Evolutionary conservation across 2,113 vertebrate genomes (phyloP).

Genomic region (Gopherus flavomarginatus): DNA sequence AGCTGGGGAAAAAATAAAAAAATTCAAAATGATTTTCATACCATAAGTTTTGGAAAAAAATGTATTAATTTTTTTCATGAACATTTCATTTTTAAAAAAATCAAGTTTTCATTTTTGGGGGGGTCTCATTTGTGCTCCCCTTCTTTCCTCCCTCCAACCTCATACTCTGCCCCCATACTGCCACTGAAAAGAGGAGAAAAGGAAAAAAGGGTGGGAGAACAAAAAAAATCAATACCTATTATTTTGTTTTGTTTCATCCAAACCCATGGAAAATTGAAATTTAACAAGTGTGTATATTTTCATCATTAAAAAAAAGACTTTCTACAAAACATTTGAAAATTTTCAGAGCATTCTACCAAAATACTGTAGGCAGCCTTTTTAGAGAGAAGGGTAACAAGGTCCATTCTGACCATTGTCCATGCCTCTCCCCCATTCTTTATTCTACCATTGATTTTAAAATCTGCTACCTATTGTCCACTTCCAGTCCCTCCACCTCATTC

Average conservation of each 20-base stretch:
- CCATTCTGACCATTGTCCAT: rapidly evolving
- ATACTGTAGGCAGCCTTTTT: no score
- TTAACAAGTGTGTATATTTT: neutral
- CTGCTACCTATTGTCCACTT: neutral
- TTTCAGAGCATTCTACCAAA: neutral
- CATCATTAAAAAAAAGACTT: neutral
- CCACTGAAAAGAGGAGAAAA: neutral
- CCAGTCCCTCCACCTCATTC: neutral
- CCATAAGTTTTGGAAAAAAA: neutral
- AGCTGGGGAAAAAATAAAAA: neutral
- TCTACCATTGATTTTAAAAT: rapidly evolving
- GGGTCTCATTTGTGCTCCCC: neutral
- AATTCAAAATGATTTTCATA: neutral
- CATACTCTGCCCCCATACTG: neutral
- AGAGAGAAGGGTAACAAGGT: no score
- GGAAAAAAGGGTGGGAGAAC: neutral
- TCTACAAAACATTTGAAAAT: rapidly evolving
- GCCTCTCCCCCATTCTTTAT: neutral
- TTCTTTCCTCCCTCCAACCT: neutral
- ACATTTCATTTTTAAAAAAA: neutral
- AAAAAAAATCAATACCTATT: neutral
- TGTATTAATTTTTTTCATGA: neutral
- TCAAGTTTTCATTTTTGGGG: neutral
- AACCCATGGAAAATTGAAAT: neutral
- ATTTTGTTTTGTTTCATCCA: neutral